Conservation (phyloP, 2,113 vertebrate species). For the Zonotrichia leucophrys region DNA sequence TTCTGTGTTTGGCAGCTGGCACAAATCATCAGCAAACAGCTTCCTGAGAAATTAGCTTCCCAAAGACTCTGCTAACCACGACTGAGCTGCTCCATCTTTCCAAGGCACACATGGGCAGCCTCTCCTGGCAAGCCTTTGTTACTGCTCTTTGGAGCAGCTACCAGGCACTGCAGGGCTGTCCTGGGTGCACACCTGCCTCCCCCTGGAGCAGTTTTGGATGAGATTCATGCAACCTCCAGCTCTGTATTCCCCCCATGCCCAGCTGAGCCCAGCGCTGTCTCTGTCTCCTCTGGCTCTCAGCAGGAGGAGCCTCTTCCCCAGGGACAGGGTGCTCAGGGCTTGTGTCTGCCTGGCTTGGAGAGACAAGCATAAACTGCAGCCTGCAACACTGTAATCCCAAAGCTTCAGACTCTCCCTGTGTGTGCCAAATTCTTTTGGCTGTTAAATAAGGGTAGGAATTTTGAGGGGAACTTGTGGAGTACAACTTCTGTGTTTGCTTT, state of each 20-base stretch:
- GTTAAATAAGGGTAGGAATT: slow-evolving; percentile 28
- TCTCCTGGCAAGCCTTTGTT: not conserved
- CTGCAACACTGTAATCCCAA: slow-evolving; percentile 21
- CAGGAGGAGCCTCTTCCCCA: not conserved
- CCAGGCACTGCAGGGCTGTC: not conserved
- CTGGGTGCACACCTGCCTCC: not conserved
- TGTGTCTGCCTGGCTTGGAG: not conserved
- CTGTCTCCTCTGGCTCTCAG: not conserved
- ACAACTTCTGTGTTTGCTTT: slow-evolving; percentile 39
- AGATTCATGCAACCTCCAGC: not conserved
- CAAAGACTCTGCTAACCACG: not conserved
- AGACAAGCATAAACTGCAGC: not conserved
- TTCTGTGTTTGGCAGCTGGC: not conserved
- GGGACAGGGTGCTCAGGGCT: not conserved
- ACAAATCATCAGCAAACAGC: not conserved
- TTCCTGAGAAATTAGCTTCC: not conserved
- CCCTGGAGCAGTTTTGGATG: not conserved
- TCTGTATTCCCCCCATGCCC: not conserved
- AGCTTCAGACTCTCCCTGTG: not conserved
- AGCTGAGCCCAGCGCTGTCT: accelerated
- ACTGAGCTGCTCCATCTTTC: not conserved
- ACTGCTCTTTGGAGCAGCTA: not conserved
- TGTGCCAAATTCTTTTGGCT: slow-evolving; percentile 39
- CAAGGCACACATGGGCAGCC: not conserved
- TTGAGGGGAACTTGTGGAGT: not conserved